Conservation (phyloP, 2,113 vertebrate species). For the Pseudopodoces humilis region DNA sequence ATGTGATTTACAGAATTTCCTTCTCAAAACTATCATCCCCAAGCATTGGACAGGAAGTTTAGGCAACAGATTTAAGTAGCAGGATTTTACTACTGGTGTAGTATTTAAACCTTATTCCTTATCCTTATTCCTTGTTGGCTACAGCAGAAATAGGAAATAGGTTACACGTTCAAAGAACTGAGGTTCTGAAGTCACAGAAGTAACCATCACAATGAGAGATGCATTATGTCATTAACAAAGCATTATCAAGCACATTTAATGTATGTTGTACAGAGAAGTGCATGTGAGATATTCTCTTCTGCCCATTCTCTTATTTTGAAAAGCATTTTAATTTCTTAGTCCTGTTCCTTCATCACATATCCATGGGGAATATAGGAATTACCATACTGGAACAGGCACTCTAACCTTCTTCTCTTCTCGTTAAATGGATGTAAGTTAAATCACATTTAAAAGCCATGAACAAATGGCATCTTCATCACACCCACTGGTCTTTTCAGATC, state of each 20-base stretch:
- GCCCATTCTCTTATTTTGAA: neutral
- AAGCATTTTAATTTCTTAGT: neutral
- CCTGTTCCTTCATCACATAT: neutral
- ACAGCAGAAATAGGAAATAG: neutral
- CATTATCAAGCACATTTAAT: neutral
- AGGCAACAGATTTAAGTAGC: neutral
- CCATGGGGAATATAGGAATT: neutral
- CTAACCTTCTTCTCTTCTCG: neutral
- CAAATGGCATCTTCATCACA: neutral
- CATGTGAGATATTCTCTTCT: neutral
- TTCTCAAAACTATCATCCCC: neutral
- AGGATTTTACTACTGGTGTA: neutral
- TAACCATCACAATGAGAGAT: neutral
- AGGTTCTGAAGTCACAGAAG: neutral
- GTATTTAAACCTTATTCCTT: neutral
- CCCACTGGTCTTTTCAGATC: neutral
- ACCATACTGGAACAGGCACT: neutral
- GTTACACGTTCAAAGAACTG: neutral
- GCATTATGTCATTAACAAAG: neutral
- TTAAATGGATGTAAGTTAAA: neutral
- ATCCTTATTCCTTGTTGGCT: neutral
- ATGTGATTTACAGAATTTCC: neutral
- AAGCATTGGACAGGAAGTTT: neutral
- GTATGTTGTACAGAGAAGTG: neutral
- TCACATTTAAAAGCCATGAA: neutral